Conservation (phyloP, 2,888 invertebrate species). For the Urechis unicinctus region DNA sequence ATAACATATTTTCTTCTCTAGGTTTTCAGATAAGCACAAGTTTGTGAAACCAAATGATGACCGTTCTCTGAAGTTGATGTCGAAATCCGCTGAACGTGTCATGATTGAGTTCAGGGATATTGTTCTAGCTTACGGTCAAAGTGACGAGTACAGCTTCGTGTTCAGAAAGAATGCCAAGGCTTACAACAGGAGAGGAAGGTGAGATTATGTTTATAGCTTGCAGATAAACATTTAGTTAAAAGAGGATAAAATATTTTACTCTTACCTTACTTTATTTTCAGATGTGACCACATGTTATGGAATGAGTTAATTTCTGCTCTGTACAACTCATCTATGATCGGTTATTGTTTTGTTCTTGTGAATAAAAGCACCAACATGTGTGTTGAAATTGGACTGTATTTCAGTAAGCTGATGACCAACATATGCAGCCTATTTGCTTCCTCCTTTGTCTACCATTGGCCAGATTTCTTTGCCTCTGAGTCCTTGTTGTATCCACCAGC, state of each 20-base stretch:
- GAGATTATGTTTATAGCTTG: not conserved
- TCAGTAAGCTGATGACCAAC: constrained; percentile 74
- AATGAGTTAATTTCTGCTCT: no score
- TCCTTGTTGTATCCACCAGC: constrained; percentile 75
- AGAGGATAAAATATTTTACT: not conserved
- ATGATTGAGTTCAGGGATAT: constrained; percentile 75
- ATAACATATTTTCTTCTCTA: not conserved
- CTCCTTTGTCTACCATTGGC: constrained; percentile 82
- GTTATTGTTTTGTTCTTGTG: not conserved
- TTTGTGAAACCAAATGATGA: constrained; percentile 51
- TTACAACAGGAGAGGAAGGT: constrained; percentile 71
- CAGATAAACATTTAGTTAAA: not conserved
- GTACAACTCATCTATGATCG: not conserved
- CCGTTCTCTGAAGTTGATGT: constrained; percentile 71
- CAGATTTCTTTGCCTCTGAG: constrained; percentile 65
- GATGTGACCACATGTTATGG: not conserved
- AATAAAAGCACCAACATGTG: not conserved
- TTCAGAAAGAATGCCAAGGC: constrained; percentile 52
- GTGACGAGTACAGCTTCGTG: constrained; percentile 95
- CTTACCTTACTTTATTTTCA: not conserved
- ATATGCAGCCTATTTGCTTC: constrained; percentile 84
- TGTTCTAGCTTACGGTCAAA: constrained; percentile 82
- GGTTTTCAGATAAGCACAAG: constrained; percentile 45
- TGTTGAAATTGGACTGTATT: not conserved
- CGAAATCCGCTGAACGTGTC: constrained; percentile 72